phyloP scores from a whole-genome alignment of 1,140 invertebrate species.

The Neodiprion pinetum region DNA sequence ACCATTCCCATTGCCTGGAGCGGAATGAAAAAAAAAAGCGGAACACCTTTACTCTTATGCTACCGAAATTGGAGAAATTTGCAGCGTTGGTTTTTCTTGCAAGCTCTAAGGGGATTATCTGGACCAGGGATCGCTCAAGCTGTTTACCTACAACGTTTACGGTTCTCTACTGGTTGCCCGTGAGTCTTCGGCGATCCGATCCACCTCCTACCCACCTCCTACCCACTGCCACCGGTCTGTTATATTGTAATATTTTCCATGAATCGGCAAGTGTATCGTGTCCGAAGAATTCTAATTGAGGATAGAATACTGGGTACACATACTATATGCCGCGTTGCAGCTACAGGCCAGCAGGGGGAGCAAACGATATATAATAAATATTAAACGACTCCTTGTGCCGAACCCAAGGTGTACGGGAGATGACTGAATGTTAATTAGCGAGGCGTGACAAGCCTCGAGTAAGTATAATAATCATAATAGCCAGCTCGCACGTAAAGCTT shows the following conservation, averaged over 20 bases:
- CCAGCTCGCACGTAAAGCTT: not conserved
- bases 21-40: too few species aligned
- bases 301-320: not conserved
- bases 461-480: conserved; percentile 23
- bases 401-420: conserved; percentile 36
- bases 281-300: not conserved
- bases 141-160: too few species aligned
- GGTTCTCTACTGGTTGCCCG: not conserved
- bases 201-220: not conserved
- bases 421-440: conserved; percentile 58
- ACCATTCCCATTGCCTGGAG: not conserved
- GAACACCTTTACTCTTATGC: too few species aligned
- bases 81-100: too few species aligned
- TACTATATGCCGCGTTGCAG: conserved; percentile 28
- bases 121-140: too few species aligned
- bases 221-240: conserved; percentile 8
- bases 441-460: conserved; percentile 52
- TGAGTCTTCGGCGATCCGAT: not conserved
- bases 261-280: conserved; percentile 40
- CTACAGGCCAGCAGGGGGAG: conserved; percentile 40
- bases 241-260: conserved; percentile 57
- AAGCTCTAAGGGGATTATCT: too few species aligned
- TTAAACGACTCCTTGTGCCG: conserved; percentile 43
- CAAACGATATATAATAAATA: conserved; percentile 54
- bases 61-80: too few species aligned